Percentiles rank a stretch among this genome's conserved stretches.
These are phyloP conservation scores for Magallana angulata DNA, from an alignment of 1,140 invertebrate species.

Conservation along the genomic window DNA sequence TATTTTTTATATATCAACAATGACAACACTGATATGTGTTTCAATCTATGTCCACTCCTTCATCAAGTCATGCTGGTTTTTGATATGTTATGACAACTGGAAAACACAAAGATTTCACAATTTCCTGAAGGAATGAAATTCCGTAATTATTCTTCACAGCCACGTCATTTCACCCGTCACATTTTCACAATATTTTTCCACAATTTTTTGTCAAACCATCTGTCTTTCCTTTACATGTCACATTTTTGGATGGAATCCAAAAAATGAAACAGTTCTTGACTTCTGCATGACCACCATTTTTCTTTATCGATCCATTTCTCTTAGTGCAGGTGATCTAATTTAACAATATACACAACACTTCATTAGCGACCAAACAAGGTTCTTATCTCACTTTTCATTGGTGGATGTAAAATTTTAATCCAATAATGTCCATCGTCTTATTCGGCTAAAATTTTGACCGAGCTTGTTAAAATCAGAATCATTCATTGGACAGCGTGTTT, in stretches of 20 bases:
- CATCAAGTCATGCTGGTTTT: not conserved
- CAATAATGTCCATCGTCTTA: not conserved
- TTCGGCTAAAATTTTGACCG: not conserved
- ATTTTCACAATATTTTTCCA: not conserved
- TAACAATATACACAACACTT: constrained; percentile 27
- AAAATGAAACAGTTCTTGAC: not conserved
- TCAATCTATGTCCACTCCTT: not conserved
- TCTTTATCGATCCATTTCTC: constrained; percentile 32
- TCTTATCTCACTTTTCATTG: constrained; percentile 31
- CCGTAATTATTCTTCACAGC: not conserved
- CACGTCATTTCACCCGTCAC: not conserved
- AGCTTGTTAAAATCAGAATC: not conserved
- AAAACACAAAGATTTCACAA: constrained; percentile 25
- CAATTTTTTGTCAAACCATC: not conserved
- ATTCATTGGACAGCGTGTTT: not conserved
- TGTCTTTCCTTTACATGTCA: not conserved
- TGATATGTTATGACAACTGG: constrained; percentile 18
- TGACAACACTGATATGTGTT: not conserved
- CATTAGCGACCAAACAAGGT: constrained; percentile 42
- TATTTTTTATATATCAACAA: not conserved
- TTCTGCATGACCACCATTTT: constrained; percentile 32
- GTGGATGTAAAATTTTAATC: not conserved
- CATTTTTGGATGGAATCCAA: constrained; percentile 28
- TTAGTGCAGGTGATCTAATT: constrained; percentile 12
- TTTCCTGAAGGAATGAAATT: constrained; percentile 21